Evolutionary conservation across 2,888 invertebrate species (phyloP).

Genomic region (Nudaria mundana): DNA sequence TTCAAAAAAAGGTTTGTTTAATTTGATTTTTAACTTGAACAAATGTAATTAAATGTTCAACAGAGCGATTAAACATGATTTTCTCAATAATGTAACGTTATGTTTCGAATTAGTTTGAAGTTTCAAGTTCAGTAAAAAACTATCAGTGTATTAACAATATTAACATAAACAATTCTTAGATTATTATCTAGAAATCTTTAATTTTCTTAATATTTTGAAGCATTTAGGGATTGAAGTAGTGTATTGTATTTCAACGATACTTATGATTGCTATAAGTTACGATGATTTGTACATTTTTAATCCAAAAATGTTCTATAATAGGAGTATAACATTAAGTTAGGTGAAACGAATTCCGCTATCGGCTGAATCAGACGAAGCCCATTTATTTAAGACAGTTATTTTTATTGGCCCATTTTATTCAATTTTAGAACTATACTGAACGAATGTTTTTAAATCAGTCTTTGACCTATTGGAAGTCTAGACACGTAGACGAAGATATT

Average conservation of each 20-base stretch:
- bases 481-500: conserved; percentile 18
- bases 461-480: conserved; percentile 26
- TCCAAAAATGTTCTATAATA: too few relatives aligned
- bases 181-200: too few relatives aligned
- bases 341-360: conserved; percentile 42
- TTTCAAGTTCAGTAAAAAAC: conserved; percentile 15
- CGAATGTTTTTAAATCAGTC: conserved; percentile 30
- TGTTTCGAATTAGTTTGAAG: conserved; percentile 12
- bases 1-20: conserved; percentile 38
- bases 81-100: conserved; percentile 18
- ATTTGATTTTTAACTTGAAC: conserved; percentile 42
- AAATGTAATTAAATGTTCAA: conserved; percentile 35
- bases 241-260: too few relatives aligned
- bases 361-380: conserved; percentile 33
- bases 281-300: conserved; percentile 17
- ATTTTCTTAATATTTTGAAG: too few relatives aligned
- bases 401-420: conserved; percentile 49
- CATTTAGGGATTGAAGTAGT: too few relatives aligned
- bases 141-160: not conserved
- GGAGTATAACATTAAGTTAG: too few relatives aligned
- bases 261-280: too few relatives aligned
- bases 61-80: conserved; percentile 30
- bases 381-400: conserved; percentile 52
- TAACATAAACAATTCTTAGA: too few relatives aligned
- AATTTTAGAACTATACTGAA: conserved; percentile 35